phyloP scores from a whole-genome alignment of 2,888 invertebrate genomes.

The Stenurella melanura region DNA sequence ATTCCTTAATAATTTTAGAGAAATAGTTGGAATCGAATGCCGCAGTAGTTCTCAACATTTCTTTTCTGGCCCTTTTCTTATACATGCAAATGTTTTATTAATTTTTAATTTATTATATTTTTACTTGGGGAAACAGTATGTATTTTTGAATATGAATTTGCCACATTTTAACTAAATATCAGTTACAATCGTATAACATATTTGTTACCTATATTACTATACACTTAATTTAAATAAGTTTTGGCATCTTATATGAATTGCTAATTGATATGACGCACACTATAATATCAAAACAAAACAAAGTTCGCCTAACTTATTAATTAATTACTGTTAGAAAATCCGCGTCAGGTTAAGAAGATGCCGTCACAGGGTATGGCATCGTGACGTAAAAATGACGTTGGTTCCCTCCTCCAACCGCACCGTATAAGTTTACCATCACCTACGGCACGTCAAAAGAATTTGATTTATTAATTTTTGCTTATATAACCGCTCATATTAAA shows the following conservation, averaged over 20 bases:
- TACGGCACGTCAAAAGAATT: not conserved
- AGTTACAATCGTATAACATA: too few species aligned
- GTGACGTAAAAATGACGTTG: constrained; percentile 15
- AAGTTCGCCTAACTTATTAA: not conserved
- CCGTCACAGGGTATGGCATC: constrained; percentile 2
- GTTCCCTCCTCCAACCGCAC: constrained; percentile 5
- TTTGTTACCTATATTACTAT: too few species aligned
- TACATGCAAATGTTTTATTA: too few species aligned
- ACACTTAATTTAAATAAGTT: too few species aligned
- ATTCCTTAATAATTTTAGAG: too few species aligned
- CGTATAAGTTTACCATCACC: constrained; percentile 4
- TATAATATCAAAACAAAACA: not conserved
- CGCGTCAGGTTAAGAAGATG: constrained; percentile 10
- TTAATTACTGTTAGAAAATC: constrained; percentile 26
- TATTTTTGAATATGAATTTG: too few species aligned
- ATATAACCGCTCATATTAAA: not conserved
- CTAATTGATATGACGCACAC: constrained; percentile 20
- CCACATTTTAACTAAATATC: too few species aligned
- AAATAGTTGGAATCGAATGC: too few species aligned
- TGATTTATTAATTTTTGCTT: not conserved
- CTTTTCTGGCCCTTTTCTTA: too few species aligned
- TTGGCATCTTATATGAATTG: constrained; percentile 5
- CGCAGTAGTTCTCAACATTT: too few species aligned
- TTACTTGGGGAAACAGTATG: too few species aligned
- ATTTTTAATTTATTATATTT: too few species aligned